These are phyloP conservation scores for Podiceps cristatus DNA, from an alignment of 2,113 vertebrate species.

Conservation along the genomic window DNA sequence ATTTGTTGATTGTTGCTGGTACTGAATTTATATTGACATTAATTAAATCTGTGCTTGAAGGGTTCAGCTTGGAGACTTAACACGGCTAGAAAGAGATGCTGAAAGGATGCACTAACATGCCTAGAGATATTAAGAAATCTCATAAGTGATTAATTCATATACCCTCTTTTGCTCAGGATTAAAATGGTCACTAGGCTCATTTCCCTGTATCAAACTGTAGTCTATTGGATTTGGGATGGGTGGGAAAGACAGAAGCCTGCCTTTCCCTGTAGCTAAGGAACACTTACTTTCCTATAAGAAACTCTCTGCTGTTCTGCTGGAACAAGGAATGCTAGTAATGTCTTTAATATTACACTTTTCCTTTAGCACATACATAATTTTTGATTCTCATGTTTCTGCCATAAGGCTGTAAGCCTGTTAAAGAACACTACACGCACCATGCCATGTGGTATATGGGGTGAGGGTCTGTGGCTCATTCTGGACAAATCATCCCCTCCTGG, in stretches of 20 bases:
- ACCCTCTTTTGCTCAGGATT: not conserved
- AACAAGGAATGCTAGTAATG: not conserved
- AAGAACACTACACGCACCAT: not conserved
- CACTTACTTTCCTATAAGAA: not conserved
- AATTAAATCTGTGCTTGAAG: slow-evolving; percentile 32
- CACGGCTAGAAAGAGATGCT: not conserved
- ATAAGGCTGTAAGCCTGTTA: not conserved
- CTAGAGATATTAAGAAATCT: slow-evolving; percentile 7
- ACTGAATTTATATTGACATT: slow-evolving; percentile 25
- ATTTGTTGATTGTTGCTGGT: slow-evolving; percentile 14
- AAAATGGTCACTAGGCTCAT: not conserved
- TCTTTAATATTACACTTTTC: not conserved
- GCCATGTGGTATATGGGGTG: not conserved
- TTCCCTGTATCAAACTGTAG: not conserved
- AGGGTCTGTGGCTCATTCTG: not conserved
- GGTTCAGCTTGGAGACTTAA: not conserved
- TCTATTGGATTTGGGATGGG: not conserved
- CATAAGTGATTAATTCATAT: not conserved
- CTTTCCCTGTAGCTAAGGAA: not conserved
- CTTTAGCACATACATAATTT: not conserved
- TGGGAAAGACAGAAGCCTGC: not conserved
- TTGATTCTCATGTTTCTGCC: not conserved
- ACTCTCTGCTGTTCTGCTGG: not conserved
- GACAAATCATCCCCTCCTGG: not conserved
- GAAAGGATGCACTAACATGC: slow-evolving; percentile 8